Evolutionary conservation across 2,797 vertebrate species (phyloP).

Genomic region (Brotula barbata): DNA sequence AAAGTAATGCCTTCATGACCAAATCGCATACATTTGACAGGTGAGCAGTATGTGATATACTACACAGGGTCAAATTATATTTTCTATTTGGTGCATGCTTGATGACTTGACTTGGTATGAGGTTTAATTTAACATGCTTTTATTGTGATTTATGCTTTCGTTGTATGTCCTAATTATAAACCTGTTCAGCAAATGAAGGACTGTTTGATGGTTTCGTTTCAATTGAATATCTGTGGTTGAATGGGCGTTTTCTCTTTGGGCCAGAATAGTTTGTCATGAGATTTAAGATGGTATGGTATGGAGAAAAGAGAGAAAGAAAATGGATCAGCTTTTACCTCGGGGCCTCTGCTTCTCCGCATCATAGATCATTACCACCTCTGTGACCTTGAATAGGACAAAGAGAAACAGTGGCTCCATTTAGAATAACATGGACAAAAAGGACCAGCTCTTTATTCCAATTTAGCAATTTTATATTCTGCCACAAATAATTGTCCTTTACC

Average conservation of each 20-base stretch:
- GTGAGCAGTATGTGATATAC: background rate
- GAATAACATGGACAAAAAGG: slow-evolving; percentile 43
- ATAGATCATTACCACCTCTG: slow-evolving; percentile 99
- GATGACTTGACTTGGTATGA: background rate
- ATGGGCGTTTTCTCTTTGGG: slow-evolving; percentile 73
- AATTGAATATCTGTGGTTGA: slow-evolving; percentile 35
- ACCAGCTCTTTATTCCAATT: slow-evolving; percentile 42
- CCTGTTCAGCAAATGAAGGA: background rate
- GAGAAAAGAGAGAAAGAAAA: slow-evolving; percentile 79
- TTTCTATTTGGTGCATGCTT: background rate
- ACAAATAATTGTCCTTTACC: slow-evolving; percentile 24
- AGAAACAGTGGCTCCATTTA: slow-evolving; percentile 74
- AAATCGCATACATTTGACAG: slow-evolving; percentile 2
- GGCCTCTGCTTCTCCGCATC: slow-evolving; percentile 99
- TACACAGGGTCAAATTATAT: slow-evolving; percentile 1
- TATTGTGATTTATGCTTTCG: slow-evolving; percentile 9
- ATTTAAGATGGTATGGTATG: slow-evolving; percentile 86
- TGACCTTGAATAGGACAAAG: slow-evolving; percentile 89
- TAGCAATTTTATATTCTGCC: slow-evolving; percentile 47
- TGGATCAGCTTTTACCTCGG: slow-evolving; percentile 99
- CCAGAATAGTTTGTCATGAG: slow-evolving; percentile 98
- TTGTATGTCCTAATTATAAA: slow-evolving; percentile 13
- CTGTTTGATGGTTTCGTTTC: slow-evolving; percentile 14
- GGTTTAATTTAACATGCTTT: slow-evolving; percentile 15
- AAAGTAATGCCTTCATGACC: background rate